Evolutionary conservation across 2,797 vertebrate genomes (phyloP).

Genomic region (Lepidocolaptes lacrymiger): DNA sequence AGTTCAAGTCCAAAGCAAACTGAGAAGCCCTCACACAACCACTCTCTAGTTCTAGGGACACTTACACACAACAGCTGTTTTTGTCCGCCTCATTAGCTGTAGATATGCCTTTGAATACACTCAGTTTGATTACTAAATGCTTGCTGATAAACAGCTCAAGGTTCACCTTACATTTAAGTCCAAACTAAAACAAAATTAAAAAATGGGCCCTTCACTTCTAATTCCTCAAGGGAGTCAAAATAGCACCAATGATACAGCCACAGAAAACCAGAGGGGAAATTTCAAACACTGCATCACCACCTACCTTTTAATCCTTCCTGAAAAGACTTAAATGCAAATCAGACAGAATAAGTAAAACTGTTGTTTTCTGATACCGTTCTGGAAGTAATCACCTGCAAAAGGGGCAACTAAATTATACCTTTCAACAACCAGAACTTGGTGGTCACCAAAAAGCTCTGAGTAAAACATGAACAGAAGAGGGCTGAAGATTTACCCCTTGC

Average conservation of each 20-base stretch:
- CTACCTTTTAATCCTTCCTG: neutral
- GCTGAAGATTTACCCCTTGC: neutral
- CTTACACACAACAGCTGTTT: neutral
- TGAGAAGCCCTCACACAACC: neutral
- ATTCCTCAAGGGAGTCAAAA: neutral
- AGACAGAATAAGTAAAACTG: fast-evolving
- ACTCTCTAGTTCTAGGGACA: neutral
- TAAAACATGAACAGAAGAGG: neutral
- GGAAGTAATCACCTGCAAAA: neutral
- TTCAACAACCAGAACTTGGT: neutral
- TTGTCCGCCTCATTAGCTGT: neutral
- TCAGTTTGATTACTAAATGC: neutral
- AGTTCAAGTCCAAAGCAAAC: neutral
- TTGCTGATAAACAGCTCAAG: neutral
- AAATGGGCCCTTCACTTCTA: neutral
- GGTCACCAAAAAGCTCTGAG: neutral
- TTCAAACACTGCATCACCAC: neutral
- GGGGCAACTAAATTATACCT: neutral
- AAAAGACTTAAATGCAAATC: neutral
- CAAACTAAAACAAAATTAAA: neutral
- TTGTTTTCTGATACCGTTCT: neutral
- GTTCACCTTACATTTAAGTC: neutral
- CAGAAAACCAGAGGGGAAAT: neutral
- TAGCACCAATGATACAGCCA: neutral
- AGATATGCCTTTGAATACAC: neutral